These are phyloP conservation scores for Pyrrhosoma nymphula DNA, from an alignment of 2,888 invertebrate genomes.

Conservation along the genomic window DNA sequence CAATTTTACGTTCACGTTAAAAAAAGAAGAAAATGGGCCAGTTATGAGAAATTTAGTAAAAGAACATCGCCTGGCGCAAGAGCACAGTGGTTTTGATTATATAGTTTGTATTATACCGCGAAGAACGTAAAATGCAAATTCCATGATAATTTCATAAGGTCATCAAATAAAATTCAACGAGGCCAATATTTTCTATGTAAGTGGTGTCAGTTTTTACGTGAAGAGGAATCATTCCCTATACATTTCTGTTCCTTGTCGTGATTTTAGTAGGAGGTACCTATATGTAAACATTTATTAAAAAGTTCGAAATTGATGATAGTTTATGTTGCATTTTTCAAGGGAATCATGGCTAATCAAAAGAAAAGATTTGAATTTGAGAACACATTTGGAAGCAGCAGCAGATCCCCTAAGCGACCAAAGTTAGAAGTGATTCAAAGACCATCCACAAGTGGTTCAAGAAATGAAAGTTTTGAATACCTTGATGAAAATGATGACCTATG, in stretches of 20 bases:
- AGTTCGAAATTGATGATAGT: neutral
- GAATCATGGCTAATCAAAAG: slow-evolving; percentile 21
- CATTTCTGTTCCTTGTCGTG: neutral
- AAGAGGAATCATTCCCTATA: neutral
- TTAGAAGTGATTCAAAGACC: slow-evolving; percentile 54
- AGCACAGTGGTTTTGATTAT: neutral
- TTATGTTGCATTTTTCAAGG: neutral
- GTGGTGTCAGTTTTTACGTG: neutral
- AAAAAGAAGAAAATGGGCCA: neutral
- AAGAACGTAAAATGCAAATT: neutral
- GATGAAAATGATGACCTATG: slow-evolving; percentile 48
- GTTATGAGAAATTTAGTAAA: slow-evolving; percentile 30
- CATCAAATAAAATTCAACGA: neutral
- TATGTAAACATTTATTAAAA: neutral
- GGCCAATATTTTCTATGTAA: neutral
- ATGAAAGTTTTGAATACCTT: slow-evolving; percentile 45
- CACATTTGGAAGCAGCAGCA: neutral
- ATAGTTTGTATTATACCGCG: neutral
- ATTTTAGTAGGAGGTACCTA: neutral
- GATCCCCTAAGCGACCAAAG: slow-evolving; percentile 49
- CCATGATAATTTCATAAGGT: neutral
- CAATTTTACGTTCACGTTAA: neutral
- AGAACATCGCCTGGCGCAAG: neutral
- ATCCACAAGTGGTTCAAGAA: neutral
- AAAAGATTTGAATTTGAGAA: slow-evolving; percentile 56